Evolutionary conservation across 2,888 invertebrate species (phyloP).

Genomic region (Lithodes maja): DNA sequence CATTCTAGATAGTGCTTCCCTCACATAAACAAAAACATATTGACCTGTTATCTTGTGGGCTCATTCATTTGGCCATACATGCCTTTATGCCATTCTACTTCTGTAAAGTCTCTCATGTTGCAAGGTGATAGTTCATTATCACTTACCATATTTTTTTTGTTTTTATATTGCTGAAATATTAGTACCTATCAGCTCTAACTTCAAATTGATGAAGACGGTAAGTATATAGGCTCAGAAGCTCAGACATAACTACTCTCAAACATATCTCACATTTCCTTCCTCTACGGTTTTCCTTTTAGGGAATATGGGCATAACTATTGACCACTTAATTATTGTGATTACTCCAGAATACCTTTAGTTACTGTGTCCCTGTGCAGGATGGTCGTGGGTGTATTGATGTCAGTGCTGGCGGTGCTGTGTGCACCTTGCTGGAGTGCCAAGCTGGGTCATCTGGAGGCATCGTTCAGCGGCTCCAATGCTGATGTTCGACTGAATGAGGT

Average conservation of each 20-base stretch:
- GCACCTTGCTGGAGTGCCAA: slow-evolving; percentile 36
- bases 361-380: slow-evolving; percentile 18
- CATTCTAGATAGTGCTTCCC: too few relatives aligned
- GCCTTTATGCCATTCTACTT: not conserved
- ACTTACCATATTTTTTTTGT: not conserved
- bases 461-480: not conserved
- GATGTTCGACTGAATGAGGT: slow-evolving; percentile 36
- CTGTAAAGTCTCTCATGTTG: not conserved
- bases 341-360: not conserved
- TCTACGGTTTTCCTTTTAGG: not conserved
- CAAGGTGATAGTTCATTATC: not conserved
- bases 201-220: too few relatives aligned
- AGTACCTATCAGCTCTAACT: too few relatives aligned
- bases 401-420: slow-evolving; percentile 19
- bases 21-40: too few relatives aligned
- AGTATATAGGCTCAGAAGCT: too few relatives aligned
- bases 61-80: too few relatives aligned
- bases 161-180: not conserved
- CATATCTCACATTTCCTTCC: not conserved
- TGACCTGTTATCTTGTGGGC: too few relatives aligned
- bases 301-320: not conserved
- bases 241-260: too few relatives aligned
- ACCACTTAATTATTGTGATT: not conserved
- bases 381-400: slow-evolving; percentile 2
- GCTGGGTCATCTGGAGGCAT: slow-evolving; percentile 34